Percentiles rank a stretch among this genome's conserved stretches.
These are phyloP conservation scores for Megamerina dolium DNA, from an alignment of 2,888 invertebrate species.

Conservation along the genomic window DNA sequence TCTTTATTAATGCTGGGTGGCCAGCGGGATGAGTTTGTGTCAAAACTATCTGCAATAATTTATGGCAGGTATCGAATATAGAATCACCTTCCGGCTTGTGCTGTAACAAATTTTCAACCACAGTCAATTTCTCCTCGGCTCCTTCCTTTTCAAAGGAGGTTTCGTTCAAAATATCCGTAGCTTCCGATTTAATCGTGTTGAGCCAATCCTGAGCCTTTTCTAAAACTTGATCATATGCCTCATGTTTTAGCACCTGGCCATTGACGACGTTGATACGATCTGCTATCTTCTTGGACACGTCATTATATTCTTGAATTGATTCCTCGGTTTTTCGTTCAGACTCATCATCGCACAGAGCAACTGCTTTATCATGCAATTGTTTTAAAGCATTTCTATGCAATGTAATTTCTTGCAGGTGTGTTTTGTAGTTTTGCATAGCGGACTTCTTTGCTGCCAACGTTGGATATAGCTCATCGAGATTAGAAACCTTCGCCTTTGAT, in stretches of 20 bases:
- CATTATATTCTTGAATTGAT: constrained; percentile 67
- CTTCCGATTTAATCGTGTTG: constrained; percentile 71
- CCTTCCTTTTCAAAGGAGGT: constrained; percentile 73
- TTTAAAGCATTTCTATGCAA: constrained; percentile 79
- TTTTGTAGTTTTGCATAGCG: constrained; percentile 73
- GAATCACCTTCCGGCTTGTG: constrained; percentile 70
- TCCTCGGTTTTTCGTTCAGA: constrained; percentile 67
- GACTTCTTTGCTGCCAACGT: constrained; percentile 84
- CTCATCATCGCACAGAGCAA: constrained; percentile 71
- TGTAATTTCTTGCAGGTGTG: constrained; percentile 76
- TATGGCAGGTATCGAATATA: constrained; percentile 63
- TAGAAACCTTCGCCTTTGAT: constrained; percentile 66
- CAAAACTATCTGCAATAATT: constrained; percentile 65
- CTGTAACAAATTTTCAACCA: constrained; percentile 68
- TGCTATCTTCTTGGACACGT: constrained; percentile 61
- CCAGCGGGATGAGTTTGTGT: constrained; percentile 72
- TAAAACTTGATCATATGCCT: constrained; percentile 71
- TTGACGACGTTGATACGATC: constrained; percentile 62
- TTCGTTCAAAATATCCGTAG: constrained; percentile 70
- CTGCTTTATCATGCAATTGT: constrained; percentile 76
- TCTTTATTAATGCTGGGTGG: constrained; percentile 66
- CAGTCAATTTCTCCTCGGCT: constrained; percentile 66
- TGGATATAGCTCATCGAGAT: constrained; percentile 66
- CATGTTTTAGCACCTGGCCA: constrained; percentile 72
- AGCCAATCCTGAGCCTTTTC: constrained; percentile 81